phyloP scores from a whole-genome alignment of 2,113 vertebrate genomes.

The Coturnix japonica region DNA sequence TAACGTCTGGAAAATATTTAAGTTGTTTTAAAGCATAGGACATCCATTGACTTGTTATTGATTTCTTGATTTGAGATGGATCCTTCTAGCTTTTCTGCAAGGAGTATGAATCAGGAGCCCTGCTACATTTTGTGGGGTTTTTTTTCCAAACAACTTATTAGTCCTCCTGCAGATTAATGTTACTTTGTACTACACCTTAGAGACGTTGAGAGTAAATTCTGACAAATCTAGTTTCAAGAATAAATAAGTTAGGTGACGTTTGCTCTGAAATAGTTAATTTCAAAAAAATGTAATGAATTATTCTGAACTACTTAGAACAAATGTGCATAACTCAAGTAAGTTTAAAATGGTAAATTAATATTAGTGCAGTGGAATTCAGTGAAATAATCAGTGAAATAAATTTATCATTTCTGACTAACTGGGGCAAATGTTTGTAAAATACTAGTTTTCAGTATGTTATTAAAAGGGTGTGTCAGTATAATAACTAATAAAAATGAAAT shows the following conservation, averaged over 20 bases:
- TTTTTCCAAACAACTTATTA: not conserved
- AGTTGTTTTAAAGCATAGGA: not conserved
- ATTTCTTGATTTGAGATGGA: not conserved
- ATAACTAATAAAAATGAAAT: not conserved
- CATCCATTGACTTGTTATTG: not conserved
- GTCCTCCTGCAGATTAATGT: not conserved
- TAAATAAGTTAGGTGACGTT: not conserved
- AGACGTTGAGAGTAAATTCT: not conserved
- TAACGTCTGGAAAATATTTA: not conserved
- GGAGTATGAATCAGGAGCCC: not conserved
- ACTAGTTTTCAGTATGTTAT: rapidly evolving
- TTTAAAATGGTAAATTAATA: not conserved
- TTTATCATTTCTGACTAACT: too few species aligned
- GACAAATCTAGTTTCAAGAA: not conserved
- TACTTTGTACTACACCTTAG: not conserved
- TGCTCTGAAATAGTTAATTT: not conserved
- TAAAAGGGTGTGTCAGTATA: not conserved
- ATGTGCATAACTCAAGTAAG: not conserved
- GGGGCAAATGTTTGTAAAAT: not conserved
- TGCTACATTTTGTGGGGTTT: not conserved
- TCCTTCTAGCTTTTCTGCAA: not conserved
- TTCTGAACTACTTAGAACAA: not conserved
- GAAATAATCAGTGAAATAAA: not conserved
- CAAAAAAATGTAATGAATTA: not conserved
- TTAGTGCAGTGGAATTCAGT: not conserved